These are phyloP conservation scores for Eugnorisma glareosa DNA, from an alignment of 2,888 invertebrate genomes.

Conservation along the genomic window DNA sequence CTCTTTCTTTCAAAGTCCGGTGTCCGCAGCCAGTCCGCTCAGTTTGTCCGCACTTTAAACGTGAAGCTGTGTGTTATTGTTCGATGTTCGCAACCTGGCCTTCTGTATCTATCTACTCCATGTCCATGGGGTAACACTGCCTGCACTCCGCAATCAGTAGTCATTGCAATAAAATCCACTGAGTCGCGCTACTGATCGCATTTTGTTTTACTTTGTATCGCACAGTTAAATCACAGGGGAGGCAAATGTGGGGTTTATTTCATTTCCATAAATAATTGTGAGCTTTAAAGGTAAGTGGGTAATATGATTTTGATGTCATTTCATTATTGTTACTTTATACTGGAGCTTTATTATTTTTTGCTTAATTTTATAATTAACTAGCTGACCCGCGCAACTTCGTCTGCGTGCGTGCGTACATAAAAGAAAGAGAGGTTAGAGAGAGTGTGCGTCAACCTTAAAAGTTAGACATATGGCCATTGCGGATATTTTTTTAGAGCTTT, in stretches of 20 bases:
- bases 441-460: no score
- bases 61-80: background rate
- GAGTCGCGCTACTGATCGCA: constrained; percentile 23
- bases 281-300: background rate
- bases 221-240: constrained; percentile 25
- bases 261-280: constrained; percentile 1
- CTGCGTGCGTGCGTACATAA: no score
- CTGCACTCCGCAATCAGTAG: constrained; percentile 37
- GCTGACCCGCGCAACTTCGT: no score
- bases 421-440: no score
- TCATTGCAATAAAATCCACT: constrained; percentile 49
- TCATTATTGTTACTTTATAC: background rate
- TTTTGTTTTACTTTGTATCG: constrained; percentile 33
- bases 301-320: background rate
- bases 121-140: constrained; percentile 1
- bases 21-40: background rate
- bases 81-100: background rate
- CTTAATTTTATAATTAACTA: background rate
- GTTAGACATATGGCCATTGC: no score
- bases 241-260: constrained; percentile 24
- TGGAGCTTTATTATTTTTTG: background rate
- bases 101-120: constrained; percentile 2
- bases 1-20: background rate
- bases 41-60: background rate
- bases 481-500: no score